Evolutionary conservation across 2,888 invertebrate species (phyloP), one percentile per base, ranked within the genome.

Genomic region (Chalcis sispes): DNA sequence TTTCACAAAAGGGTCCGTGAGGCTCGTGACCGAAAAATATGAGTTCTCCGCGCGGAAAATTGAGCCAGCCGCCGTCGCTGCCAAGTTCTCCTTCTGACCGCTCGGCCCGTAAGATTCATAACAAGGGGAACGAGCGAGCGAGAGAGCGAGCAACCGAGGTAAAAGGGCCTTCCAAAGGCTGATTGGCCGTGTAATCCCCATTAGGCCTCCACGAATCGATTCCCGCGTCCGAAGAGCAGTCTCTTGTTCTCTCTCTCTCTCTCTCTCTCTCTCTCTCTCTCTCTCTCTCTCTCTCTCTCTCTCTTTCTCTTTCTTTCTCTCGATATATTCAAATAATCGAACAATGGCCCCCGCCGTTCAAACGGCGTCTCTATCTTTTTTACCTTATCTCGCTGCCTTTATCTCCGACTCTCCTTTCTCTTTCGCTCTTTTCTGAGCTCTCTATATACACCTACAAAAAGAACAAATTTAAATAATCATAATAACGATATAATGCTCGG

Each of bases 151-250:
- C 74, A 75, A 80, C 74, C 75, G 74, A 80, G 81, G 81, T 75
- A 78, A 77, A 80, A 79, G 82, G 23, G 46, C 40, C 40, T 27
- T 42, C 80, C 83, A 42, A 48, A 27, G 85, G 83, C 85, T 87
- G 88, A 87, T 88, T 88, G 87, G 85, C 87, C 87, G 85, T 87
- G 87, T 87, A 88, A 88, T 88, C 85, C 86, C 87, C 86, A 88
- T 88, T 88, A 88, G 85, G 83, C 83, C 83, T 85, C 84, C 62
- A 32, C 86, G 84, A 87, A 88, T 88, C 87, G 87, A 87, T 88
- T 87, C 86, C 82, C 83, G 83, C 83, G 61, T 42, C 81, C 78
- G n/a, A n/a, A n/a, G n/a, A n/a, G n/a, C n/a, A n/a, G n/a, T n/a
- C n/a, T n/a, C n/a, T n/a, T 23, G 25, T 75, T 77, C 77, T n/a